Base-by-base conservation (phyloP, 2,797 vertebrate genomes). In the Sebastolobus alascanus region DNA sequence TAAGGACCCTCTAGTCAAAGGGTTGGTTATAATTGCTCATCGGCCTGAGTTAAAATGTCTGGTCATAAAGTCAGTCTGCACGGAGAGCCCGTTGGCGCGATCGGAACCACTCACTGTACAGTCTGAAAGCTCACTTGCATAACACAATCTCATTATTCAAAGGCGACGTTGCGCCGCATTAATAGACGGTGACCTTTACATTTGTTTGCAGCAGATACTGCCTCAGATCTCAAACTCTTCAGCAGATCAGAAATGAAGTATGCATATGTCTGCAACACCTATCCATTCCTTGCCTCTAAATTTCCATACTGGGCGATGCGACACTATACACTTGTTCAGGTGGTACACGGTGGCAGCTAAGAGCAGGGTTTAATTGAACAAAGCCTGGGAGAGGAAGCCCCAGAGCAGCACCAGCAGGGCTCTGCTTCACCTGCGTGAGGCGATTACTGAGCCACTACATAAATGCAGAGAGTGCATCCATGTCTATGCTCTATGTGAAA, bases 101-200 rank as follows among this genome's bases (percentile, higher is more conserved):
- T 82, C 75, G 25, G 37, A 86, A 52, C 9, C 75, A 27, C 79
- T 83, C 61, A 22, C 80, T 58, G 74, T 56, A 69, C 37, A 73
- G 79, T 77, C 85, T 59, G 74, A 83, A 74, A 80, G 85, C 78
- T 82, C 52, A 8, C 73, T 90, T 75, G 79, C 76, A 55, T 84
- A 84, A 90, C 73, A 1, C 27, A 1, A 25, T 66, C 83, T 91
- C 80, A 92, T 90, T 89, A 90, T 76, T 85, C 69, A 89, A 76
- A 87, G 18, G 65, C 38, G 63, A 50, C 22, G 55, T 71, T 68
- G 74, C 77, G 31, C 31, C 37, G 35, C 77, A 52, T 83, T 86
- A 82, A 82, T 73, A 73, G 52, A 89, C 82, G 79, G 79, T 89
- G 88, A 91, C 90, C 88, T 91, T 90, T 91, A 54, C 71, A 10